Conservation (phyloP, 2,797 vertebrate genomes). For the Eptatretus atami region DNA sequence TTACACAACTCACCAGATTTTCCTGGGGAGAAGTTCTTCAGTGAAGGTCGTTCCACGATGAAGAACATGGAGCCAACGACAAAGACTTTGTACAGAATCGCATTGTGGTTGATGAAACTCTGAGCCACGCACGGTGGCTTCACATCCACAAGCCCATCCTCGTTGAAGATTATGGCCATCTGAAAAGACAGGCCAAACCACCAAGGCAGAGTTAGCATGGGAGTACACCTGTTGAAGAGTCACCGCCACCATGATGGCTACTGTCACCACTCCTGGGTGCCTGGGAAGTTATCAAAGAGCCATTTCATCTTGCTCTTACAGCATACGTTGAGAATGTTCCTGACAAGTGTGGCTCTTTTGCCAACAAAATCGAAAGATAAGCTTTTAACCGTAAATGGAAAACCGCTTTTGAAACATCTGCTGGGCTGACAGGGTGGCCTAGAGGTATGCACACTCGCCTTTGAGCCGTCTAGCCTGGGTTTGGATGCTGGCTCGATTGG, state of each 20-base stretch:
- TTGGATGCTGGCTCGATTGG: no score
- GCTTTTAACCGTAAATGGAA: no score
- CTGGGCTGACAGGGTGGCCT: no score
- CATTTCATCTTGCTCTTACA: no score
- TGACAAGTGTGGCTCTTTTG: no score
- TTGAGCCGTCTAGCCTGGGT: no score
- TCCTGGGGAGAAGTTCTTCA: slow-evolving; percentile 24
- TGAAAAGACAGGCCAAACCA: slow-evolving; percentile 6
- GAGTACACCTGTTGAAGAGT: background rate
- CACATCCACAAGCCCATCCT: slow-evolving; percentile 13
- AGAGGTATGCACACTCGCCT: no score
- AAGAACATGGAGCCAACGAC: slow-evolving; percentile 23
- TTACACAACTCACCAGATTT: slow-evolving; percentile 17
- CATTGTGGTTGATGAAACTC: slow-evolving; percentile 27
- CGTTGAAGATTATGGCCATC: slow-evolving; percentile 27
- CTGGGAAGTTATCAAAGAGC: no score
- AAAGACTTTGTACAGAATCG: slow-evolving; percentile 25
- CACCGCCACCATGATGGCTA: background rate
- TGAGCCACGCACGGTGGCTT: slow-evolving; percentile 23
- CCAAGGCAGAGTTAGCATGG: background rate
- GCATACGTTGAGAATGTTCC: no score
- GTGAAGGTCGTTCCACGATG: slow-evolving; percentile 23
- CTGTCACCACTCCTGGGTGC: no score
- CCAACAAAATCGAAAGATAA: no score
- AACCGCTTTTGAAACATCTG: no score